Evolutionary conservation across 2,797 vertebrate species (phyloP).

Genomic region (Sciurus carolinensis): DNA sequence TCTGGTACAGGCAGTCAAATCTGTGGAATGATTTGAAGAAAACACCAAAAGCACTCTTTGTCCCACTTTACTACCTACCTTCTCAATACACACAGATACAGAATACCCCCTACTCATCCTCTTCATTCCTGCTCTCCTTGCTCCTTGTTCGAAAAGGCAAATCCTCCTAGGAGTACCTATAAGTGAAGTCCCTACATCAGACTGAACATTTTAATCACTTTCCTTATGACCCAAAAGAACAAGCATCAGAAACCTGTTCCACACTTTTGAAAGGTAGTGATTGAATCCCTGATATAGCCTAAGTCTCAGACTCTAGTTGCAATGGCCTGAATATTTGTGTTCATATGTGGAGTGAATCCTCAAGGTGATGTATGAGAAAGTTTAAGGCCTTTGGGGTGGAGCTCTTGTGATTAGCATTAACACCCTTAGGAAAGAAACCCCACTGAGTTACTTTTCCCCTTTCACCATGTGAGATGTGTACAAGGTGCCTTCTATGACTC

Average conservation of each 20-base stretch:
- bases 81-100: not conserved
- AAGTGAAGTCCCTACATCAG: constrained; percentile 22
- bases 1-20: constrained; percentile 35
- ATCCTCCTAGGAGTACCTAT: constrained; percentile 14
- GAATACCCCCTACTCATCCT: not conserved
- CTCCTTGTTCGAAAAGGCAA: constrained; percentile 54
- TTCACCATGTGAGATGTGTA: not conserved
- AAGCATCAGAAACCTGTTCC: not conserved
- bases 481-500: not conserved
- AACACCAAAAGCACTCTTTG: constrained; percentile 59
- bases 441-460: not conserved
- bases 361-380: not conserved
- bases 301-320: constrained; percentile 22
- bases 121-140: constrained; percentile 1
- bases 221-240: constrained; percentile 14
- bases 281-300: not conserved
- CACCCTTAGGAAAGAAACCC: not conserved
- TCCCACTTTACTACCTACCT: not conserved
- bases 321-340: not conserved
- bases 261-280: constrained; percentile 8
- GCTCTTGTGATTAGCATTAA: not conserved
- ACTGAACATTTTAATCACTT: constrained; percentile 12
- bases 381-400: not conserved
- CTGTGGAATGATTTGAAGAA: constrained; percentile 36
- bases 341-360: not conserved